Percentiles rank a stretch among this genome's conserved stretches.
These are phyloP conservation scores for Perca schrenkii DNA, from an alignment of 2,113 vertebrate species.

Conservation along the genomic window DNA sequence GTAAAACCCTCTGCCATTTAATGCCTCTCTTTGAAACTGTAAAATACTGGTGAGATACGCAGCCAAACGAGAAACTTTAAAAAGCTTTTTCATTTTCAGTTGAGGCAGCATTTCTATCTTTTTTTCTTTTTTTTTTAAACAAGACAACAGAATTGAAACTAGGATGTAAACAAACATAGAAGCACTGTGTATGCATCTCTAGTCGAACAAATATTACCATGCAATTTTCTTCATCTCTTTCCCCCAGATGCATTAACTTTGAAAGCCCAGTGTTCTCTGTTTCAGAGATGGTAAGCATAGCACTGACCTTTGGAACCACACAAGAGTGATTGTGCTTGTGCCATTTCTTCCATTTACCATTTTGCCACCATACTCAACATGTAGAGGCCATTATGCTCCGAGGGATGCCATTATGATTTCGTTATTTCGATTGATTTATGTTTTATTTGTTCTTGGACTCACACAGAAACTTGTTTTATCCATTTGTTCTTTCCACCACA, in stretches of 20 bases:
- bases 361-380: constrained; percentile 1
- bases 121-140: constrained; percentile 2
- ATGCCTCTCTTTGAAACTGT: constrained; percentile 68
- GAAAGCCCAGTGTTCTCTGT: constrained; percentile 20
- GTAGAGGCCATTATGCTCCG: neutral
- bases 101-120: constrained; percentile 44
- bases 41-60: constrained; percentile 63
- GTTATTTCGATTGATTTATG: constrained; percentile 13
- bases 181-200: constrained; percentile 26
- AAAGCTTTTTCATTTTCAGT: constrained; percentile 52
- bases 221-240: constrained; percentile 32
- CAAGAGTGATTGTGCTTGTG: neutral
- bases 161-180: constrained; percentile 52
- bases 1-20: constrained; percentile 74
- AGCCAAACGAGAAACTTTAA: constrained; percentile 56
- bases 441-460: constrained; percentile 28
- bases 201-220: constrained; percentile 6
- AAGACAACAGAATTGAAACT: constrained; percentile 57
- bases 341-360: constrained; percentile 34
- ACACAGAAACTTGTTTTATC: constrained; percentile 31
- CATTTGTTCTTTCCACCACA: constrained; percentile 31
- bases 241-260: constrained; percentile 30
- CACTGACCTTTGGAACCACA: constrained; percentile 25
- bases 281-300: neutral
- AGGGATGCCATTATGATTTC: constrained; percentile 5